Evolutionary conservation across 2,797 vertebrate genomes (phyloP), one percentile per base, ranked within the genome.

Genomic region (Arnoldichthys spilopterus): DNA sequence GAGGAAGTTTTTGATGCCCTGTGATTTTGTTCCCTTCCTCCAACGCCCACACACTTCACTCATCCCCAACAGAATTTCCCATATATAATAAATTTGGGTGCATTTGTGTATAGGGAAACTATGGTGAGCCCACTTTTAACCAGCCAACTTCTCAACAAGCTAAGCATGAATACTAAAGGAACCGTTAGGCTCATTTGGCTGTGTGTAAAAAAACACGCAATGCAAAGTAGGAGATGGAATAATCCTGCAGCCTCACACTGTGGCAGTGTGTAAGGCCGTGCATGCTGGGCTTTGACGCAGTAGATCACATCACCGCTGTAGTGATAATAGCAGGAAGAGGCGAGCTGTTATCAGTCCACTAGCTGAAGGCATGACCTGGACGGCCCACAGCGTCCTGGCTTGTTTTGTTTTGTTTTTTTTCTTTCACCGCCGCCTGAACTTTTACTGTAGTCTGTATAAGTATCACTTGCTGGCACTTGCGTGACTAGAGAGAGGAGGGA

Each of bases 271-370:
- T 49, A 37, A 37, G 53, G 54, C 26, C 20, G 12, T 63, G 71
- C 64, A 54, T 24, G 71, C 40, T 79, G 74, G 62, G 9, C 28
- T 82, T 43, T 68, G 67, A 59, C 64, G 67, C 66, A 40, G 47
- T 47, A 84, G 87, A 88, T 86, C 82, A 47, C 59, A 84, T 88
- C 85, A 12, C 47, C 2, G 1, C 66, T 22, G 43, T 45, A 26
- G 63, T 59, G 86, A 90, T 88, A 90, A 89, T 72, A 83, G 78
- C 64, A 80, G 85, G 81, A 86, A 86, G 82, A 83, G 58, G 69
- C 64, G 0, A 68, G 51, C 82, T 62, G 73, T 88, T 89, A 91
- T 91, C 90, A 63, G 74, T 71, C 61, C 2, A 53, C 63, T 4
- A 12, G 56, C 58, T 24, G 49, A 6, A 4, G 32, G 51, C 64